Evolutionary conservation across 2,113 vertebrate genomes (phyloP).

Genomic region (Labrus mixtus): DNA sequence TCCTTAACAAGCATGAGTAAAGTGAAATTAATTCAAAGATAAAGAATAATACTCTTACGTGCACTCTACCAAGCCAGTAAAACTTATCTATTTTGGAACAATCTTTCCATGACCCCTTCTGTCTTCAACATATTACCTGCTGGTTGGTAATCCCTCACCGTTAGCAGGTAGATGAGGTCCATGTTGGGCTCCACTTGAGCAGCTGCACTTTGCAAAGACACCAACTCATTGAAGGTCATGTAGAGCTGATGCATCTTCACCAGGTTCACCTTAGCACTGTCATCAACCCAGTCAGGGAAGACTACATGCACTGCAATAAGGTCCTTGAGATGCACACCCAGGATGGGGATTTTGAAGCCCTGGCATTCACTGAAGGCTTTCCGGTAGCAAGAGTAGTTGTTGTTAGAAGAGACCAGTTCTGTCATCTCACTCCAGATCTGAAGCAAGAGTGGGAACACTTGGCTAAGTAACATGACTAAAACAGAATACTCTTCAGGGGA

Average conservation of each 20-base stretch:
- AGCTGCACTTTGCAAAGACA: conserved; percentile 90
- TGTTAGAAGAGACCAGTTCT: conserved; percentile 95
- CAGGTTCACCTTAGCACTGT: conserved; percentile 92
- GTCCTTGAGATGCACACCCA: conserved; percentile 98
- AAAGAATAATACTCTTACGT: background rate
- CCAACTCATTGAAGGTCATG: conserved; percentile 93
- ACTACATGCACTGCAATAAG: conserved; percentile 96
- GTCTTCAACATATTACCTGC: background rate
- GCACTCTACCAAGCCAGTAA: background rate
- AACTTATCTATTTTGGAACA: no score
- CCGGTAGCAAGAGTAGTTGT: conserved; percentile 96
- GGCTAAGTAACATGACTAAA: background rate
- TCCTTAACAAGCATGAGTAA: no score
- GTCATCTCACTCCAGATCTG: conserved; percentile 98
- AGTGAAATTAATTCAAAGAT: no score
- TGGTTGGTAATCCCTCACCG: conserved; percentile 80
- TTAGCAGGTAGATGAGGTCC: conserved; percentile 96
- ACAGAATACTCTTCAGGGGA: background rate
- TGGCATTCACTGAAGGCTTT: conserved; percentile 93
- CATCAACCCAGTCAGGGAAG: conserved; percentile 93
- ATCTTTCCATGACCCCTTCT: background rate
- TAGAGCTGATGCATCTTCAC: conserved; percentile 99
- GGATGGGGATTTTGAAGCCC: conserved; percentile 96
- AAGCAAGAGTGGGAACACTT: background rate
- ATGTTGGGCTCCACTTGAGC: conserved; percentile 96